Conservation (phyloP, 2,797 vertebrate species). For the Lerista edwardsae region DNA sequence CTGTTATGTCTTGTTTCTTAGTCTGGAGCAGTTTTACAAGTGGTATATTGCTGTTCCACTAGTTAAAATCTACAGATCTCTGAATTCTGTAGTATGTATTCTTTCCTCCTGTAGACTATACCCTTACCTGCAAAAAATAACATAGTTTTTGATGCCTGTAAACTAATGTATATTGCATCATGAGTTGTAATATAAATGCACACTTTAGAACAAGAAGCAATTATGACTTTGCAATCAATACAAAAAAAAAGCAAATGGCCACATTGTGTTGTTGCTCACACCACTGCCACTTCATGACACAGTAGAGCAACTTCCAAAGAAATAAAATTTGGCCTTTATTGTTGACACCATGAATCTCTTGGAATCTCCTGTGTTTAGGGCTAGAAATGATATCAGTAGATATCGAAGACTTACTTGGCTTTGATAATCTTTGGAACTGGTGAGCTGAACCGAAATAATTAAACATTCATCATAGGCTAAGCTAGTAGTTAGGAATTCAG, state of each 20-base stretch:
- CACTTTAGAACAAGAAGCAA: background rate
- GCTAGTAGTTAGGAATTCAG: background rate
- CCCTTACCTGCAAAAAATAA: background rate
- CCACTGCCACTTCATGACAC: background rate
- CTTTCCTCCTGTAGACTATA: background rate
- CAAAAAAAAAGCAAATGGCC: background rate
- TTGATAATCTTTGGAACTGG: background rate
- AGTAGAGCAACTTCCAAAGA: no score
- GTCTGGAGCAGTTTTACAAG: background rate
- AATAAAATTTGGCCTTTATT: no score
- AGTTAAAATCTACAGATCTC: background rate
- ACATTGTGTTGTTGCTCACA: background rate
- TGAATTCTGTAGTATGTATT: background rate
- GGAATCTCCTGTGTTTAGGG: background rate
- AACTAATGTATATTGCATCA: background rate
- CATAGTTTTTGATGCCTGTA: background rate
- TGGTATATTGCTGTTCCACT: background rate
- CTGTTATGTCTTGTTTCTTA: background rate
- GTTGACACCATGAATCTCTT: background rate
- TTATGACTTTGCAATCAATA: background rate
- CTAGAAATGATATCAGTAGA: background rate
- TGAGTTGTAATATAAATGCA: background rate
- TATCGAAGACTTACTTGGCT: background rate
- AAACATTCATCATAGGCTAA: background rate
- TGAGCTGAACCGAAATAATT: background rate